Conservation (phyloP, 2,113 vertebrate species). For the Marmota flaviventris region DNA sequence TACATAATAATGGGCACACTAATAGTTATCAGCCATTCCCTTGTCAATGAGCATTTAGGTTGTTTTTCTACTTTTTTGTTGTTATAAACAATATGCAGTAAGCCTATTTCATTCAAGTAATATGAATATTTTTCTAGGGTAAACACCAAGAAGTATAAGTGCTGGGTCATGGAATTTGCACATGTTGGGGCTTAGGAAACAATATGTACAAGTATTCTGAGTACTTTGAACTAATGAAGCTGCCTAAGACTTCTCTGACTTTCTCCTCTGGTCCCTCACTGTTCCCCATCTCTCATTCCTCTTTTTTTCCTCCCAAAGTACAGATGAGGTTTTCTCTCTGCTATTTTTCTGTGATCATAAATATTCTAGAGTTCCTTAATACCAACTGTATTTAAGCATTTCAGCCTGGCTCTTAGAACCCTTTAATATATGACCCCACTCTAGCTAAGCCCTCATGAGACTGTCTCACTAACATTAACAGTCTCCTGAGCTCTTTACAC, state of each 20-base stretch:
- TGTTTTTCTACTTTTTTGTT: constrained; percentile 6
- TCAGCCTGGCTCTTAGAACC: background rate
- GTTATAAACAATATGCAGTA: background rate
- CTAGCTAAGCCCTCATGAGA: background rate
- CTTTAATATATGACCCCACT: background rate
- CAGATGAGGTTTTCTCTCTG: background rate
- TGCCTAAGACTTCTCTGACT: background rate
- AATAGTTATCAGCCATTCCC: background rate
- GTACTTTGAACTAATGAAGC: background rate
- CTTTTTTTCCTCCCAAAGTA: background rate
- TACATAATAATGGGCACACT: background rate
- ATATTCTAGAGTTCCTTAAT: background rate
- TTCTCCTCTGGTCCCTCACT: background rate
- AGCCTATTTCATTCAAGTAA: background rate
- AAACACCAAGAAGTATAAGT: background rate
- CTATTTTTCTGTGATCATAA: background rate
- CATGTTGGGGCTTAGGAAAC: background rate
- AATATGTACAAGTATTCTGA: background rate
- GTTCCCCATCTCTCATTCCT: background rate
- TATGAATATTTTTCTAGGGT: background rate
- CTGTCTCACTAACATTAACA: background rate
- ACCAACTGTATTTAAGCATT: background rate
- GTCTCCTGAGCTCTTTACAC: background rate
- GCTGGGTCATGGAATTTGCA: background rate
- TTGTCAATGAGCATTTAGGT: background rate